Evolutionary conservation across 2,888 invertebrate genomes (phyloP).

Genomic region (Himalopsyche kuldschensis): DNA sequence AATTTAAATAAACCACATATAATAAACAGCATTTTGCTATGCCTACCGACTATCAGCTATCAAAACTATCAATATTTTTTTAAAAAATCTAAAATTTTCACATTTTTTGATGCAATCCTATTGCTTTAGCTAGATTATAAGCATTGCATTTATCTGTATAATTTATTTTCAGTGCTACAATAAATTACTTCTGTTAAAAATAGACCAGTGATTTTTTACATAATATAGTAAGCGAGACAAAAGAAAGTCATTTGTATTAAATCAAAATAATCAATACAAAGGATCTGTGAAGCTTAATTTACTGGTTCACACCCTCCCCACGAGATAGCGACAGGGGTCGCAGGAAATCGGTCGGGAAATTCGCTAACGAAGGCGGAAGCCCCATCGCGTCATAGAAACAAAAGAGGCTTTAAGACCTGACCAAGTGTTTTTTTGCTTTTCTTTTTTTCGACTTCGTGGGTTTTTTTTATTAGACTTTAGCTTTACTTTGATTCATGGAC

Average conservation of each 20-base stretch:
- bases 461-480: not conserved
- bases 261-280: conserved; percentile 1
- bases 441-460: not conserved
- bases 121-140: no score
- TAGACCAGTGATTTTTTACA: not conserved
- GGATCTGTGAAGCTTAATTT: conserved; percentile 20
- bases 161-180: no score
- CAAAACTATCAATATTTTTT: no score
- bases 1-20: no score
- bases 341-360: conserved; percentile 27
- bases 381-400: conserved; percentile 1
- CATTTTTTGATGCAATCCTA: no score
- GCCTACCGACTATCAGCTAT: no score
- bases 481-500: not conserved
- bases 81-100: no score
- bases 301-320: conserved; percentile 21
- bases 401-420: not conserved
- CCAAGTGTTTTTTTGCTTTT: not conserved
- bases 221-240: not conserved
- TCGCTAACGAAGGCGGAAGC: conserved; percentile 18
- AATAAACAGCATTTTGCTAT: no score
- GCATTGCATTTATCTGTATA: no score
- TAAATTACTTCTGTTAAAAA: no score
- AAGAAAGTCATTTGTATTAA: not conserved
- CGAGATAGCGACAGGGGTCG: conserved; percentile 9